Evolutionary conservation across 35 echinoderm and acorn worm genomes (phyloP).

Genomic region (Chiridota heheva): DNA sequence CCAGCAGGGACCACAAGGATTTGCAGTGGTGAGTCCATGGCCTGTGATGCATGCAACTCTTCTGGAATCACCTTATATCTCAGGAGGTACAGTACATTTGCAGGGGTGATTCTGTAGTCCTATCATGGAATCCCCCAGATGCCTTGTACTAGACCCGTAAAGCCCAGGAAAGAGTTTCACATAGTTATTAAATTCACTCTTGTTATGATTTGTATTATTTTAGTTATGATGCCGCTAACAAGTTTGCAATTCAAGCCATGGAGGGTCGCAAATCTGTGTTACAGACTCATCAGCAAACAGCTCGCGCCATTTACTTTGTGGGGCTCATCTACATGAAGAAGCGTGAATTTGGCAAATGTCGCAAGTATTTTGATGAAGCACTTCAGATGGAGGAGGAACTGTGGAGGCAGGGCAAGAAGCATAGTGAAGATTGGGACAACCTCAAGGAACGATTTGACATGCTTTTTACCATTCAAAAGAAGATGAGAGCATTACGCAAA

Average conservation of each 20-base stretch:
- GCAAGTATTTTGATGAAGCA: constrained; percentile 75
- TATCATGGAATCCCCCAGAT: too few relatives aligned
- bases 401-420: constrained; percentile 82
- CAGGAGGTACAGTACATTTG: too few relatives aligned
- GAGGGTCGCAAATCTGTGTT: constrained; percentile 64
- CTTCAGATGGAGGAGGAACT: constrained; percentile 82
- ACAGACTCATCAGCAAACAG: constrained; percentile 64
- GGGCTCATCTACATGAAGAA: constrained; percentile 64
- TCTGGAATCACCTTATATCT: too few relatives aligned
- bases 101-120: too few relatives aligned
- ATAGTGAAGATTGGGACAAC: constrained; percentile 75
- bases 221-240: constrained; percentile 84
- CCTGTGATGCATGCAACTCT: too few relatives aligned
- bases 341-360: constrained; percentile 55
- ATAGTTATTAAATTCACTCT: background rate
- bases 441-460: constrained; percentile 56
- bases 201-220: background rate
- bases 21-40: too few relatives aligned
- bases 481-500: constrained; percentile 22
- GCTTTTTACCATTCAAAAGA: constrained; percentile 53
- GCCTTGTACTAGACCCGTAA: too few relatives aligned
- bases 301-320: constrained; percentile 79
- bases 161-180: too few relatives aligned
- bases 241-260: constrained; percentile 64
- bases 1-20: too few relatives aligned